Evolutionary conservation across 2,113 vertebrate genomes (phyloP), one percentile per base, ranked within the genome.

Genomic region (Python bivittatus): DNA sequence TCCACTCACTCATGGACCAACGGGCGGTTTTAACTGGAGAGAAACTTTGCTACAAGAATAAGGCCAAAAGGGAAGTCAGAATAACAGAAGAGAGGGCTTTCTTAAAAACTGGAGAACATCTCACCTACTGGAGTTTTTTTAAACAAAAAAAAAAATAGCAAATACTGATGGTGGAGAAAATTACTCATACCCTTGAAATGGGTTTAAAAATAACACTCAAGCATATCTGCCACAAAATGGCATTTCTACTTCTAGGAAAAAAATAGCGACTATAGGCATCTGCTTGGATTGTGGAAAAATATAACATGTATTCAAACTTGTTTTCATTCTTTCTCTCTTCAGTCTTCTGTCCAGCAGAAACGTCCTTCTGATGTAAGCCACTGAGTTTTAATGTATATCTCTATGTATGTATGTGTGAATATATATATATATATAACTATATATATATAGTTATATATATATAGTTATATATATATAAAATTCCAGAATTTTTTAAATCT

Each of bases 11-110:
- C 99, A 99, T 0, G 99, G 99, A 96, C 99, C 99, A 29, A 99
- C 99, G 53, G 99, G 99, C 93, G 99, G 98, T 97, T 99, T 99
- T 98, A 99, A 99, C 98, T 99, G 99, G 99, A 98, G 99, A 97
- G 99, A 99, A 96, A 98, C 98, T 54, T 96, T 99, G 48, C 98
- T 99, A 44, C 99, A 99, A 91, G 99, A 99, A 53, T 98, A 96
- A 96, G 52, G 72, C 17, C 88, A 6, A 2, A 48, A 0, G 2
- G 0, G 5, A 2, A 0, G 0, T 3, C 92, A 2, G 10, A 44
- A 85, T 92, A 38, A 93, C 79, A n/a, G n/a, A 57, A 94, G 23
- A 48, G 64, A 93, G 1, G 92, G 95, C 94, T 95, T 95, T 22
- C 53, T 57, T 87, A 96, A 93, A 79, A 79, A 0, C 23, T 64